Percentiles rank a stretch among this genome's conserved stretches.
phyloP scores from a whole-genome alignment of 2,888 invertebrate genomes.

The Tetanocera ferruginea region DNA sequence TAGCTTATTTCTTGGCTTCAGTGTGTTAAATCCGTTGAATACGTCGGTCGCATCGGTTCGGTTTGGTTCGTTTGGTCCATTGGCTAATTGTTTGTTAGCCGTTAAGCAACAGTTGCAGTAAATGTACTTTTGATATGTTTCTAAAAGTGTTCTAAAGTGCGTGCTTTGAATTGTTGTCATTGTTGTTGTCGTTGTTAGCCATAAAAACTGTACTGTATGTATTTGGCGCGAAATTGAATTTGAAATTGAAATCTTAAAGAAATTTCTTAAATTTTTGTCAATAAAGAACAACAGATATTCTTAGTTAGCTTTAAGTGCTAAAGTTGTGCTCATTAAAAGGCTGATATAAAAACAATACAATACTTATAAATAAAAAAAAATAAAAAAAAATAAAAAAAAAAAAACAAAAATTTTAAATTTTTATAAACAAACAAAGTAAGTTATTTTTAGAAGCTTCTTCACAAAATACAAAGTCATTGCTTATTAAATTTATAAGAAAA shows the following conservation, averaged over 20 bases:
- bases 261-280: background rate
- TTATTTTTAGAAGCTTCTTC: too few species aligned
- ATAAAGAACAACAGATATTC: too few species aligned
- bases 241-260: background rate
- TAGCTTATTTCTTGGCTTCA: conserved; percentile 41
- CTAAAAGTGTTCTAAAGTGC: background rate
- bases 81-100: background rate
- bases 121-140: background rate
- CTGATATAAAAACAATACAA: background rate
- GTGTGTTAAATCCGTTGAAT: conserved; percentile 54
- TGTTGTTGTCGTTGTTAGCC: too few species aligned
- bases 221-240: conserved; percentile 9
- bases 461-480: too few species aligned
- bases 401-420: too few species aligned
- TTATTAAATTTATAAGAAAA: too few species aligned
- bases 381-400: too few species aligned
- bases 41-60: conserved; percentile 52
- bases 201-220: too few species aligned
- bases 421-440: too few species aligned
- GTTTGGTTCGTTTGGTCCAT: background rate
- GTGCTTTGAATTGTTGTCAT: background rate
- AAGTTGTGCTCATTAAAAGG: background rate
- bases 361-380: too few species aligned
- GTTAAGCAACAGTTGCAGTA: background rate
- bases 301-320: background rate